Evolutionary conservation across 2,888 invertebrate species (phyloP).

Genomic region (Ischnura elegans): DNA sequence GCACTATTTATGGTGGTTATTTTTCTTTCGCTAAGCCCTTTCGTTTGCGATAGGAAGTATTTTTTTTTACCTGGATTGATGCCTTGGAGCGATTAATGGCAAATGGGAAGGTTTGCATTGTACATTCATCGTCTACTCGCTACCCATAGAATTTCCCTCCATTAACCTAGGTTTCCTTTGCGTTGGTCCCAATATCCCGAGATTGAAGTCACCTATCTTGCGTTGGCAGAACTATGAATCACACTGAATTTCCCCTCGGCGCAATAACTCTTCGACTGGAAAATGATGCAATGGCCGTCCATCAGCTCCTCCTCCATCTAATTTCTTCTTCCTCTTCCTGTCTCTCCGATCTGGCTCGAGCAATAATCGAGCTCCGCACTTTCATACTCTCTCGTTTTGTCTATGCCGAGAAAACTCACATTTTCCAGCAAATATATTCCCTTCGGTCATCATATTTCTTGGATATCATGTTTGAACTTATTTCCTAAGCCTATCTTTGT

Average conservation of each 20-base stretch:
- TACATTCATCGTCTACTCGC: background rate
- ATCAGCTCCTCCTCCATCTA: background rate
- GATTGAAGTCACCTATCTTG: conserved; percentile 48
- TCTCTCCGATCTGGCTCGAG: too few species aligned
- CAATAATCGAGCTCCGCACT: too few species aligned
- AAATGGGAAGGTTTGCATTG: background rate
- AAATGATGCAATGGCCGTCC: background rate
- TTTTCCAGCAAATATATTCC: too few species aligned
- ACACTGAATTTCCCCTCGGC: background rate
- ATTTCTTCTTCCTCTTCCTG: background rate
- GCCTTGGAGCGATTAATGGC: background rate
- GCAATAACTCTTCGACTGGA: conserved; percentile 36
- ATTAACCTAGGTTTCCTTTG: too few species aligned
- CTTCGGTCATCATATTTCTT: too few species aligned
- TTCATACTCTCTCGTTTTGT: too few species aligned
- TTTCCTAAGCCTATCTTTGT: too few species aligned
- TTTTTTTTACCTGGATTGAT: background rate
- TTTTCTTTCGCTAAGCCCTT: too few species aligned
- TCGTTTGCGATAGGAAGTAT: too few species aligned
- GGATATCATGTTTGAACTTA: too few species aligned
- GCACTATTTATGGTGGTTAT: too few species aligned
- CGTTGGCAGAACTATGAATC: background rate
- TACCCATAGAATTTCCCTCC: background rate
- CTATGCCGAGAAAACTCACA: too few species aligned
- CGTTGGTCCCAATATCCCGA: background rate